These are phyloP conservation scores for Drosophila sucinea DNA, from an alignment of 1,140 invertebrate genomes.

Conservation along the genomic window DNA sequence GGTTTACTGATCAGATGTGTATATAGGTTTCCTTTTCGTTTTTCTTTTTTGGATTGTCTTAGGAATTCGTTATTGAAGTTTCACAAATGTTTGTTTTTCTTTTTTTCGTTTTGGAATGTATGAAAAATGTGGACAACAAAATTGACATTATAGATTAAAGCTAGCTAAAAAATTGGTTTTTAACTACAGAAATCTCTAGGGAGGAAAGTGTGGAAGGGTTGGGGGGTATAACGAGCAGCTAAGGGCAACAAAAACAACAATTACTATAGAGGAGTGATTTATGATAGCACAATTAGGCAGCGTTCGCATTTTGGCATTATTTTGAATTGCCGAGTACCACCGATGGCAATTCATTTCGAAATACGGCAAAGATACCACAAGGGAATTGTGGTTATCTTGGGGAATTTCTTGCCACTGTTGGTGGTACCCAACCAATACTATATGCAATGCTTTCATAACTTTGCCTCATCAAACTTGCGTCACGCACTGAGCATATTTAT, in stretches of 20 bases:
- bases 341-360: not conserved
- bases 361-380: not conserved
- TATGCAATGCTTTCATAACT: not conserved
- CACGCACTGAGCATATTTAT: slow-evolving; percentile 86
- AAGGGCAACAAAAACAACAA: slow-evolving; percentile 44
- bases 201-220: not conserved
- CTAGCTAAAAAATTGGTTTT: slow-evolving; percentile 66
- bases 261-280: slow-evolving; percentile 19
- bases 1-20: not conserved
- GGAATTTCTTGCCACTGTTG: not conserved
- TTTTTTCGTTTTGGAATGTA: slow-evolving; percentile 58
- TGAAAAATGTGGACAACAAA: slow-evolving; percentile 30
- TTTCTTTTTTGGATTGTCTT: slow-evolving; percentile 55
- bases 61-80: slow-evolving; percentile 50
- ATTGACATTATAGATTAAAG: slow-evolving; percentile 57
- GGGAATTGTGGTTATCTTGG: not conserved
- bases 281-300: slow-evolving; percentile 38
- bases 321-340: slow-evolving; percentile 2
- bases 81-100: slow-evolving; percentile 44
- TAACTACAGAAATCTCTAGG: slow-evolving; percentile 58
- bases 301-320: slow-evolving; percentile 14
- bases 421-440: slow-evolving; percentile 6
- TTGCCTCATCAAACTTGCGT: slow-evolving; percentile 84
- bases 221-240: slow-evolving; percentile 28
- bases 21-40: slow-evolving; percentile 17